Base-by-base conservation (phyloP, 2,888 invertebrate genomes). In the Drosophila putrida region DNA sequence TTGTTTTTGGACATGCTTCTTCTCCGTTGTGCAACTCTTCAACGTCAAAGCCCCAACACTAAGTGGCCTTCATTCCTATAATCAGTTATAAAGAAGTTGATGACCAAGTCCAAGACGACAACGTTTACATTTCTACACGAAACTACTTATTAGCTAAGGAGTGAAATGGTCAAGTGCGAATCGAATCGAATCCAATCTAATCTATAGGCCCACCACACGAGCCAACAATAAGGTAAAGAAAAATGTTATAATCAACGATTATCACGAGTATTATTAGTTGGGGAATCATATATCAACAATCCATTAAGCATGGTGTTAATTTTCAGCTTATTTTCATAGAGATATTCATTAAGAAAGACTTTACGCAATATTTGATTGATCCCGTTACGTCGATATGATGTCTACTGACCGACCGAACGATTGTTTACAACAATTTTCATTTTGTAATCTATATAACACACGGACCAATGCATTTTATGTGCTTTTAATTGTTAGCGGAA, bases 401-500 rank as follows among this genome's bases (percentile, higher is more conserved):
- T 57, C 33, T n/a, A 46, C 25, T 33, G 13, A 41, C 41, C 41
- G 54, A 46, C 25, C 27, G 13, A 41, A 20, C 41, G 54, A 47
- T 62, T 39, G 55, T 38, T 62, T 35, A 43, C 25, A 58, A 50
- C 57, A 57, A 39, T 33, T 58, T 59, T 59, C 15, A 49, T 49
- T 49, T 49, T 39, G 39, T 20, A 20, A 20, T 20, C 20, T 20
- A 20, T 20, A 20, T 20, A 63, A 31, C 31, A 28, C 28, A 31
- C 50, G 59, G 51, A 46, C 41, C 47, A 61, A 58, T 67, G 35
- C 54, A 67, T 62, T 75, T 77, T 57, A 59, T 72, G 62, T 64
- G 67, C 62, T 73, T 82, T 85, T 81, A 81, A 81, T 81, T 85
- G 79, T 81, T 85, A 81, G 82, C 80, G 81, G 85, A 81, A 81